Evolutionary conservation across 2,797 vertebrate species (phyloP).

Genomic region (Spheniscus humboldti): DNA sequence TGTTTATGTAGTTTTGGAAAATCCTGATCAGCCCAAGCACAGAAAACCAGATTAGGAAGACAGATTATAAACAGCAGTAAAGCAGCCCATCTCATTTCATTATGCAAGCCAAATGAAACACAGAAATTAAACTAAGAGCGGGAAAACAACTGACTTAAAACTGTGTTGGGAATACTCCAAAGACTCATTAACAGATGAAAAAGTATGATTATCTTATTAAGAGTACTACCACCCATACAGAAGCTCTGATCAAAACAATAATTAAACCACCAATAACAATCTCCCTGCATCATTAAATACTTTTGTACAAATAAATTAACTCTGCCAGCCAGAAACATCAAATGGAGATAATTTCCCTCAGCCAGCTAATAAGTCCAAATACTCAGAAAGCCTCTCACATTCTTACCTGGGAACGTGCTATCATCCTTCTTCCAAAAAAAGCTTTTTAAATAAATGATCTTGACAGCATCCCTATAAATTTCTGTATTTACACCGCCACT

Average conservation of each 20-base stretch:
- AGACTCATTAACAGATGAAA: conserved; percentile 64
- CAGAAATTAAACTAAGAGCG: conserved; percentile 39
- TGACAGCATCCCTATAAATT: conserved; percentile 32
- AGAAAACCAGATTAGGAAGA: background rate
- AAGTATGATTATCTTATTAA: conserved; percentile 67
- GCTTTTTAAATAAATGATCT: conserved; percentile 26
- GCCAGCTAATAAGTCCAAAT: background rate
- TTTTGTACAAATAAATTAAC: conserved; percentile 61
- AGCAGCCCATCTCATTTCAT: background rate
- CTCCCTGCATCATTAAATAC: conserved; percentile 56
- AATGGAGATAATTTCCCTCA: conserved; percentile 52
- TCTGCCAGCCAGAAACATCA: conserved; percentile 52
- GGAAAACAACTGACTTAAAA: conserved; percentile 54
- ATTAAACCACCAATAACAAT: conserved; percentile 63
- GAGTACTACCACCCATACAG: conserved; percentile 54
- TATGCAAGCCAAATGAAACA: conserved; percentile 34
- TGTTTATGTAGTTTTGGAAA: background rate
- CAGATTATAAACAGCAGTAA: background rate
- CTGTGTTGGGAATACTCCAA: conserved; percentile 54
- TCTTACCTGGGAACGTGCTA: background rate
- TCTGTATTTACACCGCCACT: conserved; percentile 22
- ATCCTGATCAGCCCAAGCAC: background rate
- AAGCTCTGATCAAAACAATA: conserved; percentile 64
- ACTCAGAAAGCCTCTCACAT: background rate
- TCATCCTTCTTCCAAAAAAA: background rate